A percentile compares a stretch with the other conserved stretches of the same genome.
Conservation (phyloP, 2,797 vertebrate species). For the Gymnocypris eckloni region DNA sequence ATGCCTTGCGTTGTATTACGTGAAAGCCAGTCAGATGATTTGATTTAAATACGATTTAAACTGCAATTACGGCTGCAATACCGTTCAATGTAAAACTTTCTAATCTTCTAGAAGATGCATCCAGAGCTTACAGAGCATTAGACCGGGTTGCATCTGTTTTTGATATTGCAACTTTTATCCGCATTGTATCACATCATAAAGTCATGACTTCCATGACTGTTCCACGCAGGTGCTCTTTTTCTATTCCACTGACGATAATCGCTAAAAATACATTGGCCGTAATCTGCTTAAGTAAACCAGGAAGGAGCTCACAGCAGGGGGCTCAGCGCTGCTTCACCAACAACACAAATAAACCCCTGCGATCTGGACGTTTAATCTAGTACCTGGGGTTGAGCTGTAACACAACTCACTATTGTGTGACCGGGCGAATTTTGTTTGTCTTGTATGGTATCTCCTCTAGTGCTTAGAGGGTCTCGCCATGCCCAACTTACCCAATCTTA, state of each 20-base stretch:
- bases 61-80: constrained; percentile 42
- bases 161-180: constrained; percentile 30
- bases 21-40: constrained; percentile 4
- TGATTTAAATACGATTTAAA: constrained; percentile 50
- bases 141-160: constrained; percentile 38
- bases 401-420: constrained; percentile 18
- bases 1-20: background rate
- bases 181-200: constrained; percentile 27
- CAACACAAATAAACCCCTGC: constrained; percentile 56
- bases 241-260: constrained; percentile 81
- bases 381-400: constrained; percentile 16
- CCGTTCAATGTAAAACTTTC: constrained; percentile 23
- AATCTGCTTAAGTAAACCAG: constrained; percentile 87
- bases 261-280: constrained; percentile 88
- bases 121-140: constrained; percentile 46
- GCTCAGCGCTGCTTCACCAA: constrained; percentile 54
- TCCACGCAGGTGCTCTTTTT: constrained; percentile 72
- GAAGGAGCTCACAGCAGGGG: constrained; percentile 66
- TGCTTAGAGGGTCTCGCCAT: constrained; percentile 70
- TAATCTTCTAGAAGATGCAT: constrained; percentile 62
- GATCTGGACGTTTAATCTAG: constrained; percentile 46
- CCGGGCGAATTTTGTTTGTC: background rate
- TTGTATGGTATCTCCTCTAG: constrained; percentile 66
- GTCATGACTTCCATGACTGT: constrained; percentile 32
- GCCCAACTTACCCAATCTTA: constrained; percentile 84